Percentiles rank a stretch among this genome's conserved stretches.
phyloP scores from a whole-genome alignment of 2,113 vertebrate genomes.

The Aix galericulata region DNA sequence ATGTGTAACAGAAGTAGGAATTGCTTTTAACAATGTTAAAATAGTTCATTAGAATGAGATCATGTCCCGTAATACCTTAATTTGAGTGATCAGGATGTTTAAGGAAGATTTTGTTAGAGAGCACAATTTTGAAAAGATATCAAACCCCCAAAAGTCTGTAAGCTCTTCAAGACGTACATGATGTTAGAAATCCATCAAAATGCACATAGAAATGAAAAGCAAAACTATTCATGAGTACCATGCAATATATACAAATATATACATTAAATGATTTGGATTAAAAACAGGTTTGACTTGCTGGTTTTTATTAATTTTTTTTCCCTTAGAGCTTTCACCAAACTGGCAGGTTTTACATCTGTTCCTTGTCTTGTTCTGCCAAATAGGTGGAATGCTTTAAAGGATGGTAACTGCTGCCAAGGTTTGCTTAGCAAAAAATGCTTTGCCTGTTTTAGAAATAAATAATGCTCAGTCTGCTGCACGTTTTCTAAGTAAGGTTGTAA shows the following conservation, averaged over 20 bases:
- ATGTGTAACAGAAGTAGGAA: neutral
- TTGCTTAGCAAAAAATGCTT: slow-evolving; percentile 11
- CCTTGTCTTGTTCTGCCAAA: neutral
- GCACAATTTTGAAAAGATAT: neutral
- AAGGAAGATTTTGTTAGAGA: neutral
- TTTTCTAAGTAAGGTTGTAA: neutral
- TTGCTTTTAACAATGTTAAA: neutral
- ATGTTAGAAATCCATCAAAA: neutral
- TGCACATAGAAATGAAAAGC: neutral
- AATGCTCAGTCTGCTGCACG: neutral
- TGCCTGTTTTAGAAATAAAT: neutral
- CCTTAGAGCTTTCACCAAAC: neutral
- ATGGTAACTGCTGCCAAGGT: neutral
- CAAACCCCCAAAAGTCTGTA: neutral
- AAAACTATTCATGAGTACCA: neutral
- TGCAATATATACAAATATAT: neutral
- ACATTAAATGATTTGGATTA: neutral
- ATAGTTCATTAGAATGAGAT: neutral
- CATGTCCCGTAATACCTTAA: neutral
- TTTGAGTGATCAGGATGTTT: neutral
- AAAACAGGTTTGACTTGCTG: neutral
- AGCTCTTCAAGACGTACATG: neutral
- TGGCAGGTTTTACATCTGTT: neutral
- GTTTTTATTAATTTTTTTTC: neutral
- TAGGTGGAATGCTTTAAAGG: neutral